Conservation (phyloP, 1,140 invertebrate species). For the Macrobrachium nipponense region DNA sequence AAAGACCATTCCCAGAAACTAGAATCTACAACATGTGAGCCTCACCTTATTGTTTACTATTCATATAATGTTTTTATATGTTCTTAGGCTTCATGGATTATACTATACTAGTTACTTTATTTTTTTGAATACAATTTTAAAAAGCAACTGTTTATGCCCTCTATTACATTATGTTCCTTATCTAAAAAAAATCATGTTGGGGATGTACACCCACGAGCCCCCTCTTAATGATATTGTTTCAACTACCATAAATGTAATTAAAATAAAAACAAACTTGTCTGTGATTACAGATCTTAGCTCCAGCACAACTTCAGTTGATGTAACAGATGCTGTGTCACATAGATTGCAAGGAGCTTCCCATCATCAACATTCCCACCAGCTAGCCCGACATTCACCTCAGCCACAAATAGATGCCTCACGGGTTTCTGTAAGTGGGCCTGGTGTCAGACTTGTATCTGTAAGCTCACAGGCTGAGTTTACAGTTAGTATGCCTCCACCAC, state of each 20-base stretch:
- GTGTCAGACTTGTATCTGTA: conserved; percentile 53
- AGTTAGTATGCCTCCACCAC: conserved; percentile 41
- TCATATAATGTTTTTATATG: background rate
- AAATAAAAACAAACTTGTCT: too few relatives aligned
- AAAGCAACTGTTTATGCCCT: too few relatives aligned
- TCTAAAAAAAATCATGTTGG: too few relatives aligned
- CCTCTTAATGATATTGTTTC: background rate
- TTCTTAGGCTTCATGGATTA: background rate
- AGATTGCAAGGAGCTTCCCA: conserved; percentile 26
- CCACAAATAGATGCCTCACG: conserved; percentile 31
- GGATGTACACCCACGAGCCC: too few relatives aligned
- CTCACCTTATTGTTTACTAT: background rate
- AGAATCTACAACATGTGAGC: conserved; percentile 41
- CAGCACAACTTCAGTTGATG: conserved; percentile 52
- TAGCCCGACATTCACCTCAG: background rate
- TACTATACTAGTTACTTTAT: background rate
- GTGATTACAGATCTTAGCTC: conserved; percentile 39
- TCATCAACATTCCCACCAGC: background rate
- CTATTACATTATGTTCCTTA: background rate
- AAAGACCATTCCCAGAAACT: background rate
- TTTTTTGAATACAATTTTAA: too few relatives aligned
- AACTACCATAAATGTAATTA: background rate
- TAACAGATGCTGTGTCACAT: conserved; percentile 44
- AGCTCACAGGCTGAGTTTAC: conserved; percentile 57
- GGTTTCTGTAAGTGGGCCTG: conserved; percentile 45